Evolutionary conservation across 2,888 invertebrate species (phyloP).

Genomic region (Priocnemis perturbator): DNA sequence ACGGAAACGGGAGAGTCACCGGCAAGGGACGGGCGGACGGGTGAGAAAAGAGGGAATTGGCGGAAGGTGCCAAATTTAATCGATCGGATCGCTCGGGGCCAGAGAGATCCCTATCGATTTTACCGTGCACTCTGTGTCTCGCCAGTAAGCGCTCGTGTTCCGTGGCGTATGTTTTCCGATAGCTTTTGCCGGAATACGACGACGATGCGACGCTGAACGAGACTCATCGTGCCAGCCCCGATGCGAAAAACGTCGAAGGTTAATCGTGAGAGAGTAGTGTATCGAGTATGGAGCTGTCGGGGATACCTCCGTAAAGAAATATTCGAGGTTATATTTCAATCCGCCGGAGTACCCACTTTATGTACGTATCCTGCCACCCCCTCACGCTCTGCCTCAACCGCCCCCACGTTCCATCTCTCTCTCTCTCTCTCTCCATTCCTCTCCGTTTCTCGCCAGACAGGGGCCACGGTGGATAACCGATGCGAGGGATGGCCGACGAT

Average conservation of each 20-base stretch:
- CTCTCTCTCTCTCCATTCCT: too few relatives aligned
- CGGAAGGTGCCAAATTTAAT: too few relatives aligned
- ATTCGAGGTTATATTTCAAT: conserved; percentile 58
- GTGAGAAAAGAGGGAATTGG: too few relatives aligned
- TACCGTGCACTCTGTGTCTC: too few relatives aligned
- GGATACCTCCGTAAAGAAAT: conserved; percentile 48
- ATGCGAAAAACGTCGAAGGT: conserved; percentile 24
- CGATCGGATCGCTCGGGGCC: too few relatives aligned
- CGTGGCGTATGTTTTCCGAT: not conserved
- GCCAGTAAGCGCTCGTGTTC: too few relatives aligned
- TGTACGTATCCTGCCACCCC: conserved; percentile 26
- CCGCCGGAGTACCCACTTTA: conserved; percentile 51
- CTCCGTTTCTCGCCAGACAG: conserved; percentile 39
- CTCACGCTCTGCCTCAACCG: too few relatives aligned
- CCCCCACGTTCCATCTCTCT: conserved; percentile 39
- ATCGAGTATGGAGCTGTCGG: conserved; percentile 30
- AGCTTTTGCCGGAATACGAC: not conserved
- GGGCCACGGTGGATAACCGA: conserved; percentile 54
- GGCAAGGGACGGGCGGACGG: not conserved
- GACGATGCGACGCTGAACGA: not conserved
- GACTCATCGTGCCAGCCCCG: conserved; percentile 22
- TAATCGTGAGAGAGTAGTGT: conserved; percentile 48
- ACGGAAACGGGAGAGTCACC: not conserved
- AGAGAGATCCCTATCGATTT: too few relatives aligned
- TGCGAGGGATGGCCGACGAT: conserved; percentile 42